Base-by-base conservation (phyloP, 2,113 vertebrate genomes). In the Drymodes brunneopygia region DNA sequence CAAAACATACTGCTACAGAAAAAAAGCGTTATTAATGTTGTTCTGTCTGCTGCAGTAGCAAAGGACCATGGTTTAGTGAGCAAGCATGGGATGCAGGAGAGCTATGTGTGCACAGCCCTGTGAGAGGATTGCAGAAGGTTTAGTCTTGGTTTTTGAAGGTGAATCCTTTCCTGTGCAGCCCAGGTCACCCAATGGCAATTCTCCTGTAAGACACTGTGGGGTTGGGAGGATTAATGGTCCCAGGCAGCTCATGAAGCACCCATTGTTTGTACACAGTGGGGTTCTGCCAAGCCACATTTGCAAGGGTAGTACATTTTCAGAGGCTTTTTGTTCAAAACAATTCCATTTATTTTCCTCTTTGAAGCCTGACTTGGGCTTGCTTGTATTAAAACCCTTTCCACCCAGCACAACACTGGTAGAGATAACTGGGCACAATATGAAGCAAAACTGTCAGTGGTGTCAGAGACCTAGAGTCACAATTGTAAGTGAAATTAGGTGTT, bases 121-220 rank as follows among this genome's bases (percentile, higher is more conserved):
- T 15, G 69, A 48, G 31, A 29, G 45, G 5, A 48, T 28, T 69
- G 58, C 20, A 70, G 18, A 45, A 69, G 23, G 10, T 23, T 73
- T 94, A 82, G 51, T 21, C 40, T 48, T 57, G n/a, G 3, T 11
- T 92, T 82, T 48, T 64, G 80, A 72, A 80, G 75, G 3, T 36
- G 71, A 69, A 85, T 15, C 20, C 20, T 69, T 56, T 75, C 28
- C 47, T 35, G 15, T 23, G 57, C 22, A 35, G 58, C 4, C 3
- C 67, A 53, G 38, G 19, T 44, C 53, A 53, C 20, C 33, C 4
- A 11, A 36, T 14, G 36, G 36, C 18, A 67, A 80, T 82, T 60
- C 24, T 69, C 33, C n/a, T 18, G 9, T 35, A 47, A 61, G 1
- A 19, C 45, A 42, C 25, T 6, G 47, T 0, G 0, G 40, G 24